Evolutionary conservation across 2,888 invertebrate species (phyloP).

Genomic region (Eupelmus urozonus): DNA sequence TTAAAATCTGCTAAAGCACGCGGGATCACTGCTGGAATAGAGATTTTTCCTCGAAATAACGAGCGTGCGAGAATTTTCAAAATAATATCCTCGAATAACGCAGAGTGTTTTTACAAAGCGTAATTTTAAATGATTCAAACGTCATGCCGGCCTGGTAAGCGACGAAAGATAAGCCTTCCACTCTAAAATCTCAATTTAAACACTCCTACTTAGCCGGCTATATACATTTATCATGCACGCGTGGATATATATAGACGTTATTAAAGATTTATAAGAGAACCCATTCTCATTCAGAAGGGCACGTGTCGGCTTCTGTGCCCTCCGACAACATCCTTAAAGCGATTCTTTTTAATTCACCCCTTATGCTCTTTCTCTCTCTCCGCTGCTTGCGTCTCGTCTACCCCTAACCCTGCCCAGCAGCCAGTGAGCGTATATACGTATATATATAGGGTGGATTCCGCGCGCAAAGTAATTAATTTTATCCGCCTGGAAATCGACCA

Average conservation of each 20-base stretch:
- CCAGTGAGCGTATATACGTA: neutral
- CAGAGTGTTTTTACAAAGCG: too few species aligned
- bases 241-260: neutral
- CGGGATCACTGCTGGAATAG: too few species aligned
- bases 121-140: neutral
- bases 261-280: constrained; percentile 28
- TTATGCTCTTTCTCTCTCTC: constrained; percentile 25
- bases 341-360: constrained; percentile 46
- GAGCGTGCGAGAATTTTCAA: too few species aligned
- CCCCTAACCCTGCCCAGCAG: too few species aligned
- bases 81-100: too few species aligned
- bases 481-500: constrained; percentile 52
- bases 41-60: too few species aligned
- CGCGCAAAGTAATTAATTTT: constrained; percentile 52
- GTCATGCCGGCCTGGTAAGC: too few species aligned
- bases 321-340: constrained; percentile 42
- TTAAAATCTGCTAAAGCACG: too few species aligned
- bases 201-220: neutral
- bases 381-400: constrained; percentile 1
- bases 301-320: constrained; percentile 39
- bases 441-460: constrained; percentile 29
- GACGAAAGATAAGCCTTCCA: neutral
- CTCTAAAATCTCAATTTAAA: constrained; percentile 13
- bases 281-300: constrained; percentile 19
- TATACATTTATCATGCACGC: too few species aligned